Evolutionary conservation across 2,888 invertebrate species (phyloP).

Genomic region (Drosophila mettleri): DNA sequence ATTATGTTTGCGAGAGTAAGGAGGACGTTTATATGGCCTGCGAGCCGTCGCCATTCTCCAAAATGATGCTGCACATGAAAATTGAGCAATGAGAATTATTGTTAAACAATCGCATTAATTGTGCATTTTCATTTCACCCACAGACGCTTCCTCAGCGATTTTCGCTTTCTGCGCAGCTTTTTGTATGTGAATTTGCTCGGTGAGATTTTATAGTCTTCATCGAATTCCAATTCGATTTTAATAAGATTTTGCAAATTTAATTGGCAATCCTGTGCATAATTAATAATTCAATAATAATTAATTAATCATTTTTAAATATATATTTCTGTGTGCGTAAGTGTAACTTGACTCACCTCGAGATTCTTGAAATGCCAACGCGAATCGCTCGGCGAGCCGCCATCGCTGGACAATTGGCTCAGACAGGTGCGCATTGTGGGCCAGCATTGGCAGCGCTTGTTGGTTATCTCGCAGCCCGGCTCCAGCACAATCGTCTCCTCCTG

Average conservation of each 20-base stretch:
- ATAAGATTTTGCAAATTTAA: slow-evolving; percentile 85
- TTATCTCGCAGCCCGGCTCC: slow-evolving; percentile 85
- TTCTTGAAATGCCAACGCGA: slow-evolving; percentile 85
- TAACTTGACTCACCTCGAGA: slow-evolving; percentile 76
- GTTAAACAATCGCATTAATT: slow-evolving; percentile 11
- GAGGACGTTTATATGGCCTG: slow-evolving; percentile 46
- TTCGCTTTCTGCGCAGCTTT: slow-evolving; percentile 84
- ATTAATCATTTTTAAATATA: neutral
- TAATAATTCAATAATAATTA: neutral
- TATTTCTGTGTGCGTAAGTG: neutral
- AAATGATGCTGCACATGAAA: slow-evolving; percentile 47
- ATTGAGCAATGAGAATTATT: slow-evolving; percentile 8
- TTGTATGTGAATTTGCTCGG: slow-evolving; percentile 85
- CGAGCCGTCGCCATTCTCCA: slow-evolving; percentile 36
- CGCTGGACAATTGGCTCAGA: slow-evolving; percentile 75
- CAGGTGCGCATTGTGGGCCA: slow-evolving; percentile 84
- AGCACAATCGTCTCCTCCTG: slow-evolving; percentile 82
- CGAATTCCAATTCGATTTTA: slow-evolving; percentile 85
- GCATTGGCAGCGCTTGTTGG: slow-evolving; percentile 85
- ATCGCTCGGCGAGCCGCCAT: slow-evolving; percentile 76
- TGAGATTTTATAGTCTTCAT: slow-evolving; percentile 85
- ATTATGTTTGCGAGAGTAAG: slow-evolving; percentile 40
- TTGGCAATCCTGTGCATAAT: slow-evolving; percentile 83
- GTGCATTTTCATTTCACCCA: slow-evolving; percentile 58
- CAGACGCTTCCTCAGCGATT: slow-evolving; percentile 81